Evolutionary conservation across 1,140 invertebrate species (phyloP).

Genomic region (Trypoxylus dichotomus): DNA sequence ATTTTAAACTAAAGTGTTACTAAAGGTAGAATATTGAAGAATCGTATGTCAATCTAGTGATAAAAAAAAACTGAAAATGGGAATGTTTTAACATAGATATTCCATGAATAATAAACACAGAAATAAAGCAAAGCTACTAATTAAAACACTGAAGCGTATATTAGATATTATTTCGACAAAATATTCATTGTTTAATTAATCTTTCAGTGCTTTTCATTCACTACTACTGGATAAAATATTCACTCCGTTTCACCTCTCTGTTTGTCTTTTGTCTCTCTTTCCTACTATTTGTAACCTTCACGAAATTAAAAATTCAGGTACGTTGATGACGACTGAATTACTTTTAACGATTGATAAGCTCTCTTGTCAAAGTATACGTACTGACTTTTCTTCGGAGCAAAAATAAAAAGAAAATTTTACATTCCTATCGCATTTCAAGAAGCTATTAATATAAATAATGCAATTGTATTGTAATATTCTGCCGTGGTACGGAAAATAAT

Average conservation of each 20-base stretch:
- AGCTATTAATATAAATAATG: no score
- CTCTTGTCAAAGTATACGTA: neutral
- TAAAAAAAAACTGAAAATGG: no score
- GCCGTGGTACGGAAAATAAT: no score
- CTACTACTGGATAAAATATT: neutral
- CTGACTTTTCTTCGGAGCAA: neutral
- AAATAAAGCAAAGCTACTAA: neutral
- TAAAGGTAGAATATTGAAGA: no score
- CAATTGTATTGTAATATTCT: no score
- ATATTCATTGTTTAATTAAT: slow-evolving; percentile 18
- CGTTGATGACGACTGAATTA: neutral
- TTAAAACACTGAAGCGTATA: neutral
- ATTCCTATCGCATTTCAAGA: no score
- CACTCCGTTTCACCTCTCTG: neutral
- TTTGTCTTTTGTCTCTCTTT: neutral
- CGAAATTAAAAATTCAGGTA: neutral
- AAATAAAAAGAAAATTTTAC: no score
- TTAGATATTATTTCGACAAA: neutral
- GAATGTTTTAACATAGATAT: no score
- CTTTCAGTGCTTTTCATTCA: neutral
- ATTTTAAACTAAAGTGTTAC: no score
- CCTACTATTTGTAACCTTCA: neutral
- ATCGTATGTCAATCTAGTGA: no score
- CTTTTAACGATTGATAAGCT: neutral
- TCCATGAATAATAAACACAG: no score